Evolutionary conservation across 2,113 vertebrate species (phyloP).

Genomic region (Burhinus oedicnemus): DNA sequence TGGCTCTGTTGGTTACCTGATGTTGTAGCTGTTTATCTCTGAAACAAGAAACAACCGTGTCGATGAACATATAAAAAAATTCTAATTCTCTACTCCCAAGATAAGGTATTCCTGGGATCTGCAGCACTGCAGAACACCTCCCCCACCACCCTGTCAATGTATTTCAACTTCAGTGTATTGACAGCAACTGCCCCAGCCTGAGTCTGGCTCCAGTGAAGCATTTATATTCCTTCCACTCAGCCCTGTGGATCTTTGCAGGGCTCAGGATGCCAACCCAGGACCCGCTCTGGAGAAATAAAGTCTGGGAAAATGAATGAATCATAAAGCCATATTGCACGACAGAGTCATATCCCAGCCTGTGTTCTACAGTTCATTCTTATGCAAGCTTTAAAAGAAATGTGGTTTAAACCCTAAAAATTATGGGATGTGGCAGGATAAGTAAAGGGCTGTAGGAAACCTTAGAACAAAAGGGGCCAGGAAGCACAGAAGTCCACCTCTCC

Average conservation of each 20-base stretch:
- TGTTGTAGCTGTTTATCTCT: background rate
- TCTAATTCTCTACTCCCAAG: background rate
- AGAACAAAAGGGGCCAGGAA: background rate
- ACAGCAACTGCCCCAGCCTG: slow-evolving; percentile 16
- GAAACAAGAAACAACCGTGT: background rate
- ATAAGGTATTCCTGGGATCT: background rate
- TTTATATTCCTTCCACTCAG: slow-evolving; percentile 36
- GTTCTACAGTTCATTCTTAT: background rate
- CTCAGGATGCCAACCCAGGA: background rate
- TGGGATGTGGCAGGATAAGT: background rate
- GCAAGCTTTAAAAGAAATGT: background rate
- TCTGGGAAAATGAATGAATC: slow-evolving; percentile 32
- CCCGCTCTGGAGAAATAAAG: slow-evolving; percentile 13
- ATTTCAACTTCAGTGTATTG: slow-evolving; percentile 24
- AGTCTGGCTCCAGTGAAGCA: slow-evolving; percentile 50
- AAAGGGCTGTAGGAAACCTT: background rate
- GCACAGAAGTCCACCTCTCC: background rate
- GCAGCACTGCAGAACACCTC: background rate
- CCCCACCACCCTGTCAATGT: background rate
- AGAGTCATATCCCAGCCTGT: background rate
- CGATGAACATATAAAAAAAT: background rate
- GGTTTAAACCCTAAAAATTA: background rate
- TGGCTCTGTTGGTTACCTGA: background rate
- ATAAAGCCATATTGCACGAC: background rate
- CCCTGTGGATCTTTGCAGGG: background rate